Percentiles rank a stretch among this genome's conserved stretches.
These are phyloP conservation scores for Donacobius atricapilla DNA, from an alignment of 2,113 vertebrate genomes.

Conservation along the genomic window DNA sequence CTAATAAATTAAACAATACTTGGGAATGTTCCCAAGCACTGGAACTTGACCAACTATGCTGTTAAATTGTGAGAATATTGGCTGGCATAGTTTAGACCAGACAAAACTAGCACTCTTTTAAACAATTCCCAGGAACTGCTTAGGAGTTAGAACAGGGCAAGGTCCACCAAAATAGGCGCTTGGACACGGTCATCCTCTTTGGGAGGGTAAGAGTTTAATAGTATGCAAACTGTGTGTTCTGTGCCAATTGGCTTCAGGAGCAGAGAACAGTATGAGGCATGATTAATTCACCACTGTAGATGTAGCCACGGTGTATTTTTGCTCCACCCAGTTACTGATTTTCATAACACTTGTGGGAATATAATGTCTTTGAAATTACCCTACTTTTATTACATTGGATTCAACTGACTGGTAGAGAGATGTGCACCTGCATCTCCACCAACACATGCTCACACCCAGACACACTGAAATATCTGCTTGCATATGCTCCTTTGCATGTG, in stretches of 20 bases:
- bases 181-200: neutral
- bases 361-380: slow-evolving; percentile 21
- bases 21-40: neutral
- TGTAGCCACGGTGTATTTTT: slow-evolving; percentile 6
- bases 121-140: slow-evolving; percentile 16
- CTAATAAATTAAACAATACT: slow-evolving; percentile 61
- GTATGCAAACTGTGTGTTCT: neutral
- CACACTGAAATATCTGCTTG: neutral
- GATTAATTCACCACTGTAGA: slow-evolving; percentile 7
- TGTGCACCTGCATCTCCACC: neutral
- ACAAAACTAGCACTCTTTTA: slow-evolving; percentile 10
- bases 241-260: slow-evolving; percentile 11
- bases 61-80: slow-evolving; percentile 59
- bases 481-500: neutral
- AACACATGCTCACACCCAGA: neutral
- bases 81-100: slow-evolving; percentile 19
- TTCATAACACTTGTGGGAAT: slow-evolving; percentile 21
- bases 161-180: neutral
- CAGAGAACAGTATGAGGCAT: neutral
- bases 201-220: neutral
- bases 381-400: neutral
- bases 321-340: slow-evolving; percentile 35
- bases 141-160: neutral
- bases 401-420: neutral
- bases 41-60: slow-evolving; percentile 31